Evolutionary conservation across 2,888 invertebrate species (phyloP).

Genomic region (Lycia hirtaria): DNA sequence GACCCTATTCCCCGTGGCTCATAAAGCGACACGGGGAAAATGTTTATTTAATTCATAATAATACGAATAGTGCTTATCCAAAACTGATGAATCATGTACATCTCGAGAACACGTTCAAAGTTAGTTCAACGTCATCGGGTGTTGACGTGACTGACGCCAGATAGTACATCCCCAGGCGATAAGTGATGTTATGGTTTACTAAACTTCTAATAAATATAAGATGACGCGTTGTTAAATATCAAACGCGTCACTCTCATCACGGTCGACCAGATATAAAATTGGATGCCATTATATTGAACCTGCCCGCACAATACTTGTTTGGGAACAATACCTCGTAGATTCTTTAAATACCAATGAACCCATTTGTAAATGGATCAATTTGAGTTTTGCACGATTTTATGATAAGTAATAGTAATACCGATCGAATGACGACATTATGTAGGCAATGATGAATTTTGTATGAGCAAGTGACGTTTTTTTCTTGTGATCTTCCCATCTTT

Average conservation of each 20-base stretch:
- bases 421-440: not conserved
- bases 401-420: not conserved
- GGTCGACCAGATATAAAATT: not conserved
- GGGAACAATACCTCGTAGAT: not conserved
- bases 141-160: slow-evolving; percentile 45
- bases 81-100: slow-evolving; percentile 31
- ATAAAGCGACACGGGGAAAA: slow-evolving; percentile 32
- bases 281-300: not conserved
- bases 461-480: too few relatives aligned
- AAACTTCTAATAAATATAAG: slow-evolving; percentile 9
- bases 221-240: slow-evolving; percentile 11
- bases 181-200: slow-evolving; percentile 8
- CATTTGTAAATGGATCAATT: slow-evolving; percentile 12
- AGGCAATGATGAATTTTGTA: too few relatives aligned
- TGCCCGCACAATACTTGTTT: not conserved
- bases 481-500: too few relatives aligned
- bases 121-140: slow-evolving; percentile 28
- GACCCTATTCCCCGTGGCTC: slow-evolving; percentile 30
- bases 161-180: slow-evolving; percentile 26
- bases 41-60: not conserved
- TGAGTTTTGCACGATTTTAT: not conserved
- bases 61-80: slow-evolving; percentile 5
- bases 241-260: not conserved
- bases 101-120: slow-evolving; percentile 18
- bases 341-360: slow-evolving; percentile 32